Conservation (phyloP, 2,888 invertebrate species). For the Diogma glabrata region DNA sequence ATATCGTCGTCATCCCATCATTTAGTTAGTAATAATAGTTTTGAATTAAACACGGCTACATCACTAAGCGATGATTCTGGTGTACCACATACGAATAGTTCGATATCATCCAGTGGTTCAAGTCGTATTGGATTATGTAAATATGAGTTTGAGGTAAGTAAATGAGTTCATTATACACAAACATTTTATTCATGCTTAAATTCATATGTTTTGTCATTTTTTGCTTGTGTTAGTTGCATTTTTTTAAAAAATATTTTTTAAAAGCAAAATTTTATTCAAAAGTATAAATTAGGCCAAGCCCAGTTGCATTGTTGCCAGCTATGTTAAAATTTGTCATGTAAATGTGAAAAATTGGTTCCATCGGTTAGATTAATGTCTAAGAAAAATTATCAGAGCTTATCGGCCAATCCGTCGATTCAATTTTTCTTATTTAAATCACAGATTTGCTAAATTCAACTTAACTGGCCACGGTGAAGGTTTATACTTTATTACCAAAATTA, state of each 20-base stretch:
- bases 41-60: constrained; percentile 34
- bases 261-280: no score
- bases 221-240: neutral
- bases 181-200: neutral
- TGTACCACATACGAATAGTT: constrained; percentile 35
- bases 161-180: neutral
- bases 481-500: no score
- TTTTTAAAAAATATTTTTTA: neutral
- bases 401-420: no score
- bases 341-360: no score
- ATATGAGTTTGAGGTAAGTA: constrained; percentile 34
- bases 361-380: no score
- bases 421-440: no score
- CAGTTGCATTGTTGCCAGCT: no score
- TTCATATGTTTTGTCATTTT: neutral
- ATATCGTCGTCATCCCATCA: constrained; percentile 22
- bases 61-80: constrained; percentile 37
- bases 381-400: no score
- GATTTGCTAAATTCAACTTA: no score
- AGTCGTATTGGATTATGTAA: constrained; percentile 35
- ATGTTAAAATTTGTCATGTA: no score
- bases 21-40: constrained; percentile 34
- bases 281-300: no score
- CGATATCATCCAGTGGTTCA: constrained; percentile 36
- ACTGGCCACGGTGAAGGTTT: no score